A percentile compares a stretch with the other conserved stretches of the same genome.
These are phyloP conservation scores for Drosophila ohnishii DNA, from an alignment of 1,140 invertebrate species.

Conservation along the genomic window DNA sequence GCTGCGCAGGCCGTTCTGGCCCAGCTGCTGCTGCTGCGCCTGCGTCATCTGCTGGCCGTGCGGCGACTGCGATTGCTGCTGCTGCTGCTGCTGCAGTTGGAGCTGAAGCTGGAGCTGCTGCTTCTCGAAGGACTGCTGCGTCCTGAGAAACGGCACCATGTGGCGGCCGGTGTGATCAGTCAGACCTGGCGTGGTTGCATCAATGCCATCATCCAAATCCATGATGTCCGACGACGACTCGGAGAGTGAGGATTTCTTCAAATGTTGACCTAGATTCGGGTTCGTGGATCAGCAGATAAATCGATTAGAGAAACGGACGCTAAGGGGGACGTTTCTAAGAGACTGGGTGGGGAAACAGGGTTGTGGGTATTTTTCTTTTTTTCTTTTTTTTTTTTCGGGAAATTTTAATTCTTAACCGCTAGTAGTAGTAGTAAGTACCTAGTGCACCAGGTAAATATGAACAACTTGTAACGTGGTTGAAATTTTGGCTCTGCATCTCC, in stretches of 20 bases:
- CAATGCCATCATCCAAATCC: constrained; percentile 95
- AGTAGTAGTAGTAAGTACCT: constrained; percentile 85
- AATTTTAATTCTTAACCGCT: constrained; percentile 34
- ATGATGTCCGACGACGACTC: constrained; percentile 97
- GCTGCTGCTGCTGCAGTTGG: constrained; percentile 66
- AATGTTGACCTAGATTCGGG: constrained; percentile 88
- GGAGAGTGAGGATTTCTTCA: constrained; percentile 94
- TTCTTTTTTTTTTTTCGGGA: not conserved
- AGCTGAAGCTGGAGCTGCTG: constrained; percentile 76
- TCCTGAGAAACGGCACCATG: constrained; percentile 83
- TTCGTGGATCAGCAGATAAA: constrained; percentile 50
- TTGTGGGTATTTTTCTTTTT: constrained; percentile 1
- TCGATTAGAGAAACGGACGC: constrained; percentile 12
- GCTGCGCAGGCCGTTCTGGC: constrained; percentile 85
- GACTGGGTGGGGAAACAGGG: constrained; percentile 29
- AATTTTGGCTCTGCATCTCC: constrained; percentile 98
- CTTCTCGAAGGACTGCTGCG: constrained; percentile 82
- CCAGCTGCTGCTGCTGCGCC: constrained; percentile 67
- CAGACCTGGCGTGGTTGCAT: constrained; percentile 88
- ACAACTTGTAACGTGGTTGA: constrained; percentile 98
- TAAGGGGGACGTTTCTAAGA: constrained; percentile 12
- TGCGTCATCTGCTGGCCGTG: constrained; percentile 37
- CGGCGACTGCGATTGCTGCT: constrained; percentile 61
- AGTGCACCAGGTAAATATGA: constrained; percentile 96
- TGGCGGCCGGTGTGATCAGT: constrained; percentile 83